phyloP scores from a whole-genome alignment of 2,113 vertebrate genomes.

The Ptyas mucosa region DNA sequence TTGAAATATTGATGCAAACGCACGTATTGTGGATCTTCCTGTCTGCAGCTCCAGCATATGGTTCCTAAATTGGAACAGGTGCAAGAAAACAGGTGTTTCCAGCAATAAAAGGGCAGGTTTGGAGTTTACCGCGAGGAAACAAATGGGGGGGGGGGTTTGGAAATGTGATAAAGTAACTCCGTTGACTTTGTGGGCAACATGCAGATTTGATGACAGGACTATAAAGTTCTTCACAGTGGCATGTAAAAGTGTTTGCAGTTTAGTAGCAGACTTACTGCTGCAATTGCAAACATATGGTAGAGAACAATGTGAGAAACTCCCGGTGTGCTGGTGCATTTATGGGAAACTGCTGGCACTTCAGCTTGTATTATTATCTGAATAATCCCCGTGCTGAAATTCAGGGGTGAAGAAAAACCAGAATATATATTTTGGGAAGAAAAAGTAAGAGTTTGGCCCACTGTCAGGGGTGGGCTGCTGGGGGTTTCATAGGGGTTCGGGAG shows the following conservation, averaged over 20 bases:
- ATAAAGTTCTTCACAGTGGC: slow-evolving; percentile 20
- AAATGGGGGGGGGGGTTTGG: neutral
- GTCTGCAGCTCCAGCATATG: slow-evolving; percentile 76
- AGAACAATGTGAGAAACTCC: neutral
- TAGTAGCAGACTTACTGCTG: neutral
- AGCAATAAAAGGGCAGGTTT: slow-evolving; percentile 51
- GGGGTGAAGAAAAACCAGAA: neutral
- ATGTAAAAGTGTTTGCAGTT: slow-evolving; percentile 21
- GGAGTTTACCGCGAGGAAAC: slow-evolving; percentile 40
- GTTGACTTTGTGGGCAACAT: slow-evolving; percentile 35
- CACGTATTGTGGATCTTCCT: slow-evolving; percentile 54
- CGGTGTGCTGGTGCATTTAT: neutral
- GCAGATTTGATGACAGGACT: slow-evolving; percentile 35
- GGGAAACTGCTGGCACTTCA: neutral
- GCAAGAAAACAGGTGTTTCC: slow-evolving; percentile 75
- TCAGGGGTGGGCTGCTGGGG: too few relatives aligned
- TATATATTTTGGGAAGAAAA: neutral
- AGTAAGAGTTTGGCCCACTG: neutral
- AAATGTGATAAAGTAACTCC: slow-evolving; percentile 45
- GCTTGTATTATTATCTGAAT: neutral
- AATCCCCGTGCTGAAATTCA: neutral
- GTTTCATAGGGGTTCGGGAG: too few relatives aligned
- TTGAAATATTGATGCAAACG: slow-evolving; percentile 73
- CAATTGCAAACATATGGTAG: neutral
- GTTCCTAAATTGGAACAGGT: slow-evolving; percentile 77